Evolutionary conservation across 2,888 invertebrate species (phyloP).

Genomic region (Spilarctia lutea): DNA sequence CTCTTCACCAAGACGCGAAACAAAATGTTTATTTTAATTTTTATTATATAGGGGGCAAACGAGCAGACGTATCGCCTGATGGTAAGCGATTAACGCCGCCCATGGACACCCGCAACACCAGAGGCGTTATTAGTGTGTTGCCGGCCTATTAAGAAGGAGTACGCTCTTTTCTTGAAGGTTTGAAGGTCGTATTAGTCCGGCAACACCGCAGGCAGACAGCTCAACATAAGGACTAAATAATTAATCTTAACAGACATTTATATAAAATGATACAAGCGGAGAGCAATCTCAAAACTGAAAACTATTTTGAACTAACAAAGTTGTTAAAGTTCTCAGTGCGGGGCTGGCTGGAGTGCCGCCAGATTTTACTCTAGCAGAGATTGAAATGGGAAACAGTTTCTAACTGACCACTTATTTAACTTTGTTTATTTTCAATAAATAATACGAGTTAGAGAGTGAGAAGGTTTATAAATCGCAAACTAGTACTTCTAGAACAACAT

Average conservation of each 20-base stretch:
- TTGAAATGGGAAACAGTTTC: slow-evolving; percentile 32
- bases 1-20: too few relatives aligned
- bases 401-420: slow-evolving; percentile 10
- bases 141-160: too few relatives aligned
- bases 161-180: too few relatives aligned
- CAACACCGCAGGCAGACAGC: neutral
- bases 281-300: slow-evolving; percentile 14
- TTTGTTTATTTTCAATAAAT: slow-evolving; percentile 10
- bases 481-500: neutral
- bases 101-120: too few relatives aligned
- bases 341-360: slow-evolving; percentile 34
- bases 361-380: slow-evolving; percentile 25
- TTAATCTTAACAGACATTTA: slow-evolving; percentile 17
- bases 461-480: neutral
- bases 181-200: too few relatives aligned
- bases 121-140: too few relatives aligned
- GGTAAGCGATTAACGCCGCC: too few relatives aligned
- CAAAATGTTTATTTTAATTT: too few relatives aligned
- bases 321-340: slow-evolving; percentile 34
- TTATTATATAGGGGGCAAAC: too few relatives aligned
- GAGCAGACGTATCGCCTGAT: too few relatives aligned
- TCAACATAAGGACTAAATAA: slow-evolving; percentile 11
- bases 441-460: neutral
- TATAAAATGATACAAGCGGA: slow-evolving; percentile 22
- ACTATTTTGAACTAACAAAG: slow-evolving; percentile 24